Base-by-base conservation (phyloP, 2,113 vertebrate species). In the Toxotes jaculatrix region DNA sequence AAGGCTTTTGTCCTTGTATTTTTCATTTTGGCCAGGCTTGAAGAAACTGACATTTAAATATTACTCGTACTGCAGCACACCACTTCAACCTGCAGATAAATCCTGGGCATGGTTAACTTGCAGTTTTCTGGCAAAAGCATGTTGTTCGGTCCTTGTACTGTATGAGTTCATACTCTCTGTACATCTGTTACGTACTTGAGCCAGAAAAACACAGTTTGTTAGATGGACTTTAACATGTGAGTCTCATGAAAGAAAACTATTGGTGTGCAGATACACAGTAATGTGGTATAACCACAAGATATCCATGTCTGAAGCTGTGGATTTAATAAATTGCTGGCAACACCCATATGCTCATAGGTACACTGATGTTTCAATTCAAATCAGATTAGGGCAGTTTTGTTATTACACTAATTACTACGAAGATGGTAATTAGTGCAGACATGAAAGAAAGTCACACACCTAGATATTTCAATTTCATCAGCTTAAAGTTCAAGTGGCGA, bases 381-480 rank as follows among this genome's bases (percentile, higher is more conserved):
- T 82, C 67, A 77, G 19, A 87, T 78, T 51, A 75, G 31, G 32
- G 7, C 5, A 2, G 70, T 38, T 7, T 43, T 66, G 68, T 56
- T 49, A 64, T 78, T 56, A 51, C 19, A 32, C 42, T 71, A 56
- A 88, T 88, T 70, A 61, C 27, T 55, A 43, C 63, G 47, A 34
- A 7, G 34, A 65, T 53, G 32, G 43, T 59, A 55, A 61, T 73
- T 60, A 51, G 49, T 21, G 14, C 1, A 32, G 17, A 67, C 60
- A 59, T 81, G 59, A 81, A 70, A 62, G 38, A 59, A 81, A 65
- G 61, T 80, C 53, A 17, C 69, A 62, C 17, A 14, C 10, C 32
- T 61, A 56, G 42, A 49, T 56, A 60, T 73, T 87, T 78, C 49
- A 62, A 47, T 78, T 90, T 79, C 51, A 82, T 82, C 49, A 81